Evolutionary conservation across 1,140 invertebrate genomes (phyloP), one percentile per base, ranked within the genome.

Genomic region (Macrobrachium nipponense): DNA sequence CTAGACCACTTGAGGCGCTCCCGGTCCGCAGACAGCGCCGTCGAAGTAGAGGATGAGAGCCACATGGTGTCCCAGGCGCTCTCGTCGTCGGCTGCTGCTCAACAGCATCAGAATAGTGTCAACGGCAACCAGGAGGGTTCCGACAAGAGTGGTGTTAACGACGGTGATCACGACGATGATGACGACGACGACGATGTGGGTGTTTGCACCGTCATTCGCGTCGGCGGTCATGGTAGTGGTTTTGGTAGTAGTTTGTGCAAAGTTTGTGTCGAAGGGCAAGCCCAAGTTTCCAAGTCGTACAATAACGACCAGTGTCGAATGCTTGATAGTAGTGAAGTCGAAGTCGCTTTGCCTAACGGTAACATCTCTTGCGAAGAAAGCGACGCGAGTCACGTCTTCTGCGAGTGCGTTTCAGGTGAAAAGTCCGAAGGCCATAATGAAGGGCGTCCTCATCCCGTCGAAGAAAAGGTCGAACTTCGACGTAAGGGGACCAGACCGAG

Each of bases 11-110:
- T 72, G 79, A 66, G 58, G n/a, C 76, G 83, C 17, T 83, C 87
- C 2, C 61, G 78, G 44, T 88, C 87, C 7, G 73, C 83, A 15
- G 87, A 88, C 80, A 88, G 87, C 62, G 87, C 87, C 61, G 87
- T 88, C 20, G 87, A 86, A 66, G 78, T 88, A 5, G 87, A 84
- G 70, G 79, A 72, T 18, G 79, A 64, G 11, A 58, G 23, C 11
- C 0, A 17, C 5, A 23, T 73, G 0, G 43, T 43, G 58, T 17
- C 68, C 20, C 20, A 66, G 15, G 59, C 59, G n/a, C 68, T 75
- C 5, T 64, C 83, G 14, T 17, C 36, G 4, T n/a, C n/a, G n/a
- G n/a, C n/a, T n/a, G 81, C 18, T 12, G 36, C 73, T 17, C 72
- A n/a, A 5, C 62, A 59, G 44, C 20, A 70, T 18, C 20, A 43